Base-by-base conservation (phyloP, 2,113 vertebrate genomes). In the Leiothrix lutea region DNA sequence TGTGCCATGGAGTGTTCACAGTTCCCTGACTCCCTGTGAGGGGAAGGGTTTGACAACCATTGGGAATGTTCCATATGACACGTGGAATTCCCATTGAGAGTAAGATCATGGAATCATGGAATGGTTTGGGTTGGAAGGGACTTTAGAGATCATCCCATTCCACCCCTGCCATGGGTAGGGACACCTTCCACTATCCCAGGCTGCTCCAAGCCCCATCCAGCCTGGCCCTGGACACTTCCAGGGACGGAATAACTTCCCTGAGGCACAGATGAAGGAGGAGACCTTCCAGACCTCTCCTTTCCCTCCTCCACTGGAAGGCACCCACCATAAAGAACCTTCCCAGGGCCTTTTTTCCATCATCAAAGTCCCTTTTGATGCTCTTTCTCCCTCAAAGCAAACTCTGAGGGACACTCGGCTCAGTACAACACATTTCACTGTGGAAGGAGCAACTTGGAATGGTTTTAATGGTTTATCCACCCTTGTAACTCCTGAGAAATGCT, bases 401-500 rank as follows among this genome's bases (percentile, higher is more conserved):
- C 44, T 11, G 53, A n/a, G 28, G 26, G 35, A 24, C 18, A 9
- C 54, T 64, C 4, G 1, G 45, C 17, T 20, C 54, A 12, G 16
- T 18, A 31, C 9, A 80, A 69, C 4, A 12, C 54, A 61, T 88
- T 73, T 92, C 22, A 45, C 21, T 7, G 6, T 4, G 31, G 60
- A 74, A 94, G 50, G 45, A 88, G 45, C 15, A 28, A 18, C 70
- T 53, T 5, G 2, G n/a, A 50, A 53, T 11, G 67, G 21, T 74
- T 84, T 57, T 42, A 78, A 75, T 0, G 0, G 56, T 58, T 58
- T 33, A 42, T 50, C 85, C 29, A 33, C 17, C 58, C 86, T 61
- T 66, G 36, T 31, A 93, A 83, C 65, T 96, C 75, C 28, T 93
- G 23, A 48, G 45, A 71, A 94, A 78, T 35, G 7, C 57, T 75